These are phyloP conservation scores for Pseudochaenichthys georgianus DNA, from an alignment of 2,797 vertebrate genomes.

Conservation along the genomic window DNA sequence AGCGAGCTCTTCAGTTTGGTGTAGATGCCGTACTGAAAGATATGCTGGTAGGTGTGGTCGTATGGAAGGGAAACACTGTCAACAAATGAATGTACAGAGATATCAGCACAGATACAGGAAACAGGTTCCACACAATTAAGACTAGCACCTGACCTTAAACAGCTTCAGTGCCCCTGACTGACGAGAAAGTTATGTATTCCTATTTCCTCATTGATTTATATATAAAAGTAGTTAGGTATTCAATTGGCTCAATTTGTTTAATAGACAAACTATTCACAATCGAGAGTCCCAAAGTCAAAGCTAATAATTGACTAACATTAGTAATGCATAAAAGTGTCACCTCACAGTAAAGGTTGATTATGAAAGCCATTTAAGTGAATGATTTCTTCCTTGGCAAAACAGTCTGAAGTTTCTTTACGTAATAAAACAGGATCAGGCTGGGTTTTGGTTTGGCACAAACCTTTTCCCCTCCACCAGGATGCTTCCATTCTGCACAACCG, in stretches of 20 bases:
- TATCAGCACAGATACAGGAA: not conserved
- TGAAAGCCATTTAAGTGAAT: not conserved
- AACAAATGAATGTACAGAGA: conserved; percentile 12
- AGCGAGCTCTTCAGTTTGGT: conserved; percentile 81
- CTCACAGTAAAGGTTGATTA: not conserved
- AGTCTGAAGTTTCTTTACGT: not conserved
- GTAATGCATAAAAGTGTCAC: not conserved
- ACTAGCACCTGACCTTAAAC: not conserved
- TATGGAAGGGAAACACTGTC: conserved; percentile 84
- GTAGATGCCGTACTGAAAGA: conserved; percentile 85
- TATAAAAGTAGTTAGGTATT: not conserved
- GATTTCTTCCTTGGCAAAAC: not conserved
- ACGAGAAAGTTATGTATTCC: not conserved
- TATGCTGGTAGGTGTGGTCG: conserved; percentile 85
- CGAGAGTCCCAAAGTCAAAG: not conserved
- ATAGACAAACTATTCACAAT: not conserved
- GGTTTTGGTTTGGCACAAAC: conserved; percentile 53
- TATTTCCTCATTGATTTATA: not conserved
- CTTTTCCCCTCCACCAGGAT: conserved; percentile 79
- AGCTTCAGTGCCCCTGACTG: not conserved
- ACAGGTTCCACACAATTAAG: not conserved
- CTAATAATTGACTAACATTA: conserved; percentile 36
- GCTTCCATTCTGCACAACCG: conserved; percentile 68
- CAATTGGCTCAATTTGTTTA: too few species aligned
- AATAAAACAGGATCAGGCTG: not conserved